A percentile compares a stretch with the other conserved stretches of the same genome.
Evolutionary conservation across 2,113 vertebrate species (phyloP).

Genomic region (Colaptes auratus): DNA sequence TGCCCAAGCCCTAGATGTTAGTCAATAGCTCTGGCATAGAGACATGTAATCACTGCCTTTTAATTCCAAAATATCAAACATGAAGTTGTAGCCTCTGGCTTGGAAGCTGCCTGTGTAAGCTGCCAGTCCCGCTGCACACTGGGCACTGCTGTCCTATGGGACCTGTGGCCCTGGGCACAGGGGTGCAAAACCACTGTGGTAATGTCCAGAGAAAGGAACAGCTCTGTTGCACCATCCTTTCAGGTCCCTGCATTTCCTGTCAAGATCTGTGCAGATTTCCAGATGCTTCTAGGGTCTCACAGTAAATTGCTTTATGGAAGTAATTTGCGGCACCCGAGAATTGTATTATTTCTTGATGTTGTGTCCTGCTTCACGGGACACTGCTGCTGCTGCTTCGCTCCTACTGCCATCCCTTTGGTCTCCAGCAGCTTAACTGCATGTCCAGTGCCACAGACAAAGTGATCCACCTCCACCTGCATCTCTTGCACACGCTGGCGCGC

Average conservation of each 20-base stretch:
- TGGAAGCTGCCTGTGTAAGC: background rate
- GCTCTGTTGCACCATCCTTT: background rate
- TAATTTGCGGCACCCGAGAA: background rate
- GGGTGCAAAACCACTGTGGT: fast-evolving
- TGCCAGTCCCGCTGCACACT: too few species aligned
- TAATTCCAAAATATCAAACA: background rate
- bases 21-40: background rate
- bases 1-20: background rate
- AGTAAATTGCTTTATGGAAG: background rate
- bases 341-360: constrained; percentile 13
- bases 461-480: constrained; percentile 38
- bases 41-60: background rate
- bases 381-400: background rate
- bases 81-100: background rate
- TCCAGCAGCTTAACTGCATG: background rate
- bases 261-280: fast-evolving
- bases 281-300: background rate
- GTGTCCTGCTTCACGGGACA: background rate
- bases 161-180: background rate
- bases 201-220: background rate
- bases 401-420: background rate
- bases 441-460: background rate
- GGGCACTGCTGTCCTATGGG: background rate
- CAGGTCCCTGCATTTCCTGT: background rate
- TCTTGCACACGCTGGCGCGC: background rate